Conservation (phyloP, 1,140 invertebrate genomes). For the Drosophila varians region DNA sequence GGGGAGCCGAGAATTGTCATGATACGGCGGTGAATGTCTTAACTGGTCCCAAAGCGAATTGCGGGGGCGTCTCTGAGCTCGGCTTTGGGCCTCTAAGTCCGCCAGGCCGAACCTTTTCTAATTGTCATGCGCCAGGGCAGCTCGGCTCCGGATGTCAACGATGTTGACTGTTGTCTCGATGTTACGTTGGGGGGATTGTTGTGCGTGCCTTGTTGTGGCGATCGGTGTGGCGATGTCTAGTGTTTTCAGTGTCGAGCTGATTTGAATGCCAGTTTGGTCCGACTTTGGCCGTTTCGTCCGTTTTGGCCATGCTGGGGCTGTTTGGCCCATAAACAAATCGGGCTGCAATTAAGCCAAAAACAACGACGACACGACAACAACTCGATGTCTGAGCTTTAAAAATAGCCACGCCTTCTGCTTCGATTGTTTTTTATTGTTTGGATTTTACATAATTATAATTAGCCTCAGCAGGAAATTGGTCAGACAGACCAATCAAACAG, state of each 20-base stretch:
- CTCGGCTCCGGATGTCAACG: slow-evolving; percentile 64
- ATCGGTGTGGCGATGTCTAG: slow-evolving; percentile 14
- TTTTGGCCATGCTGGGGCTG: slow-evolving; percentile 58
- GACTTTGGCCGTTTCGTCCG: slow-evolving; percentile 10
- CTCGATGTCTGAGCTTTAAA: slow-evolving; percentile 43
- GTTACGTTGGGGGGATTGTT: slow-evolving; percentile 20
- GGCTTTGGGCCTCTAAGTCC: slow-evolving; percentile 5
- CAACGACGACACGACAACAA: slow-evolving; percentile 40
- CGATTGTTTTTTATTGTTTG: background rate
- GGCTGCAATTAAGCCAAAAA: slow-evolving; percentile 55
- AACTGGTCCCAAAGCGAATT: slow-evolving; percentile 17
- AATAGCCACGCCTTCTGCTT: slow-evolving; percentile 45
- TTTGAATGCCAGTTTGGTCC: slow-evolving; percentile 75
- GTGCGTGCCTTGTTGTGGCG: slow-evolving; percentile 68
- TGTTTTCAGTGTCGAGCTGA: slow-evolving; percentile 54
- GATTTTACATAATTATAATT: slow-evolving; percentile 49
- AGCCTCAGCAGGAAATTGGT: slow-evolving; percentile 47
- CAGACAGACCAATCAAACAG: slow-evolving; percentile 33
- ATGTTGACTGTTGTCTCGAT: slow-evolving; percentile 34
- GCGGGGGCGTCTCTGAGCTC: slow-evolving; percentile 23
- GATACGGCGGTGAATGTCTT: slow-evolving; percentile 36
- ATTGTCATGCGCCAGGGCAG: slow-evolving; percentile 67
- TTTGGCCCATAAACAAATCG: slow-evolving; percentile 74
- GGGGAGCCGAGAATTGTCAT: slow-evolving; percentile 17
- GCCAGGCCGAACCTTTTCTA: slow-evolving; percentile 58